Evolutionary conservation across 2,113 vertebrate species (phyloP).

Genomic region (Pleuronectes platessa): DNA sequence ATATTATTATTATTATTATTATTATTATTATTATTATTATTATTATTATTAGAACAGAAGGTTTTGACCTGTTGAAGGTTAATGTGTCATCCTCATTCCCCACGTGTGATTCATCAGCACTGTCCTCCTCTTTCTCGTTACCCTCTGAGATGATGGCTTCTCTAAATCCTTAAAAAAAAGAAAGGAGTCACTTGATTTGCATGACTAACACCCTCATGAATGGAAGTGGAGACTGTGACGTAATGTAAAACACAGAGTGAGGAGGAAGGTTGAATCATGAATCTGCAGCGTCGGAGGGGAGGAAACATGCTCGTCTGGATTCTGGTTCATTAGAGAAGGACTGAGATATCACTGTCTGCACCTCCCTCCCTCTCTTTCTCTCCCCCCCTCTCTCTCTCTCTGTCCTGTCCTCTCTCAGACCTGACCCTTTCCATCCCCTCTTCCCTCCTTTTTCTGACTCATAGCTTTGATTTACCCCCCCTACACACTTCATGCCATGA

Average conservation of each 20-base stretch:
- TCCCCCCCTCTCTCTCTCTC: not conserved
- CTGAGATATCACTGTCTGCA: slow-evolving; percentile 22
- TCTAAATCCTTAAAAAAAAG: not conserved
- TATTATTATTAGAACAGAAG: not conserved
- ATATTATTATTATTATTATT: not conserved
- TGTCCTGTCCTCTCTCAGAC: slow-evolving; percentile 33
- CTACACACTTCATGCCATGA: slow-evolving; percentile 14
- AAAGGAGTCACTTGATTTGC: slow-evolving; percentile 21
- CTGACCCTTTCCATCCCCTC: slow-evolving; percentile 29
- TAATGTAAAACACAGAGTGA: slow-evolving; percentile 12
- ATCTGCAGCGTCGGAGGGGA: slow-evolving; percentile 22
- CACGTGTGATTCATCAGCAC: too few relatives aligned
- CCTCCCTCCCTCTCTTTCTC: not conserved
- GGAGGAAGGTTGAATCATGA: slow-evolving; percentile 35
- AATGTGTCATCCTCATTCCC: not conserved
- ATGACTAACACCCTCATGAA: slow-evolving; percentile 5
- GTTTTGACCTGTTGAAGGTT: too few relatives aligned
- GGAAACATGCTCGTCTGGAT: slow-evolving; percentile 5
- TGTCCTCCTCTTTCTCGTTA: too few relatives aligned
- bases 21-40: too few relatives aligned
- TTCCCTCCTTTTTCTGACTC: slow-evolving; percentile 33
- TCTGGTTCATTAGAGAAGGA: slow-evolving; percentile 21
- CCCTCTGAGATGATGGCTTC: too few relatives aligned
- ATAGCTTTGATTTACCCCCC: slow-evolving; percentile 40
- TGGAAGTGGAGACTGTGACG: slow-evolving; percentile 24